A percentile compares a stretch with the other conserved stretches of the same genome.
Evolutionary conservation across 2,888 invertebrate species (phyloP).

Genomic region (Platerodrilus igneus): DNA sequence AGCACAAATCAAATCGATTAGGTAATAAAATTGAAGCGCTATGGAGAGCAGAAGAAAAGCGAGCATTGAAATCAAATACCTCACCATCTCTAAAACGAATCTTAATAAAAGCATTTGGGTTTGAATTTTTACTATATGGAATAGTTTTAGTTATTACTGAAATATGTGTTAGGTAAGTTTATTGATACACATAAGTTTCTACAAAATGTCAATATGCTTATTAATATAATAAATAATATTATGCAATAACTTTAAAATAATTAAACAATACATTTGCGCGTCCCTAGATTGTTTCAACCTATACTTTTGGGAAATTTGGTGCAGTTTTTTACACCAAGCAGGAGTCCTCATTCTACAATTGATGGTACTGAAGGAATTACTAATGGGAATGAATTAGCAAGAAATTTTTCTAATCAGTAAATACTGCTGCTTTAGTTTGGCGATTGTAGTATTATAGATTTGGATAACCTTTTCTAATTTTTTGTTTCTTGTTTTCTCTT

Average conservation of each 20-base stretch:
- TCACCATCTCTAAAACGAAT: slow-evolving; percentile 59
- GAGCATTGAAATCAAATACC: slow-evolving; percentile 41
- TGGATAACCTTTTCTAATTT: slow-evolving; percentile 7
- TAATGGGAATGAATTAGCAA: slow-evolving; percentile 11
- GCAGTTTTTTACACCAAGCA: slow-evolving; percentile 50
- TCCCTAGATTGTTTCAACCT: slow-evolving; percentile 59
- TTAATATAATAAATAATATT: neutral
- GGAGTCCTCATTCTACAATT: slow-evolving; percentile 1
- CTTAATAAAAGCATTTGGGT: slow-evolving; percentile 58
- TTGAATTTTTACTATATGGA: slow-evolving; percentile 59
- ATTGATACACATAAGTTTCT: neutral
- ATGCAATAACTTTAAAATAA: slow-evolving; percentile 15
- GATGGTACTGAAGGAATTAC: slow-evolving; percentile 2
- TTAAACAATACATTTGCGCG: slow-evolving; percentile 10
- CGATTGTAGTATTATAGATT: slow-evolving; percentile 16
- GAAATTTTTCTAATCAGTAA: slow-evolving; percentile 30
- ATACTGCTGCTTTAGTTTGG: slow-evolving; percentile 29
- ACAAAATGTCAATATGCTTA: neutral
- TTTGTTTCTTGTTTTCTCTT: slow-evolving; percentile 7
- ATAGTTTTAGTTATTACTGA: slow-evolving; percentile 41
- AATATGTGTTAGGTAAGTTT: slow-evolving; percentile 9
- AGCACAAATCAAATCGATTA: slow-evolving; percentile 62
- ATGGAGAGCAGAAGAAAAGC: slow-evolving; percentile 58
- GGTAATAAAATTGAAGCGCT: slow-evolving; percentile 59
- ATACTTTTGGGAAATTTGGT: slow-evolving; percentile 59